phyloP scores from a whole-genome alignment of 2,888 invertebrate genomes.

The Acronicta leporina region DNA sequence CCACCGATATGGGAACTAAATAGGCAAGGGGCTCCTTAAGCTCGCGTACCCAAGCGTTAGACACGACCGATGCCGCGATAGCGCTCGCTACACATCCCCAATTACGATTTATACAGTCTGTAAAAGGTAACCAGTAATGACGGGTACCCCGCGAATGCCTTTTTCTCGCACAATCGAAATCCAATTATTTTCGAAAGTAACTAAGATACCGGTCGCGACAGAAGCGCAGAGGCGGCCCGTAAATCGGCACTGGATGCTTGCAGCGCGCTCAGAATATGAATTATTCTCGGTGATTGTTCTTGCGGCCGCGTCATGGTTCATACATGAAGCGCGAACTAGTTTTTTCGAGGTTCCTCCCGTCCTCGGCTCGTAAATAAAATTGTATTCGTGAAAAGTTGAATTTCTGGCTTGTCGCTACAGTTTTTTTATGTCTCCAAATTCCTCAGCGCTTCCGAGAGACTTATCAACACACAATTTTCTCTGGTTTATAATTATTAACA shows the following conservation, averaged over 20 bases:
- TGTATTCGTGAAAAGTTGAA: conserved; percentile 76
- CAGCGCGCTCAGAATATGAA: conserved; percentile 88
- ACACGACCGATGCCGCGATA: conserved; percentile 79
- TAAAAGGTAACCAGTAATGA: conserved; percentile 87
- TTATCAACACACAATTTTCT: conserved; percentile 70
- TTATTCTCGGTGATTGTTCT: conserved; percentile 88
- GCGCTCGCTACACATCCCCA: conserved; percentile 78
- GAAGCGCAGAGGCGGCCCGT: conserved; percentile 79
- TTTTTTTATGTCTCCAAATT: conserved; percentile 66
- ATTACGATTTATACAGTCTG: conserved; percentile 84
- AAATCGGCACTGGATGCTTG: conserved; percentile 85
- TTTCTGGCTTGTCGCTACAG: conserved; percentile 66
- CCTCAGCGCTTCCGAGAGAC: conserved; percentile 53
- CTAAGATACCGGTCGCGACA: conserved; percentile 82
- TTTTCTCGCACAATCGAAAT: conserved; percentile 86
- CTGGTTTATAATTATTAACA: conserved; percentile 77
- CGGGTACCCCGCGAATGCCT: conserved; percentile 73
- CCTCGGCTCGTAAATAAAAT: conserved; percentile 77
- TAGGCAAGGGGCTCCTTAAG: conserved; percentile 78
- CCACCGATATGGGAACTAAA: conserved; percentile 79
- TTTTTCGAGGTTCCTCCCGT: conserved; percentile 77
- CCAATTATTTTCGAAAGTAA: conserved; percentile 88
- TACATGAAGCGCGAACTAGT: conserved; percentile 88
- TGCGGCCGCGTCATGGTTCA: conserved; percentile 87
- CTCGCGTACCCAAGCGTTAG: conserved; percentile 78